Base-by-base conservation (phyloP, 2,113 vertebrate species). In the Cephalopholis sonnerati region DNA sequence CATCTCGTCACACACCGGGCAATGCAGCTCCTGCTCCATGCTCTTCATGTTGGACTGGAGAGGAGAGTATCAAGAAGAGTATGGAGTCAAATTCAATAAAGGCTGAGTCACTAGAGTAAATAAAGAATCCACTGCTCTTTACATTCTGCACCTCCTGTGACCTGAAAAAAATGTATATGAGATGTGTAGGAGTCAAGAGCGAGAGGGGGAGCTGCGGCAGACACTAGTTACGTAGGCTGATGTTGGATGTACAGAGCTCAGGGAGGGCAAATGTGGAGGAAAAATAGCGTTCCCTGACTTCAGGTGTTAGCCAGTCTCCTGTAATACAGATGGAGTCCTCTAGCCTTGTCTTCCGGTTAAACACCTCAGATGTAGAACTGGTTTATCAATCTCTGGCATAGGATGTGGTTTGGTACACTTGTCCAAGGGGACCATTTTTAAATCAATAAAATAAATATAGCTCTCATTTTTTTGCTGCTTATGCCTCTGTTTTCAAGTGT, bases 21-120 rank as follows among this genome's bases (percentile, higher is more conserved):
- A 99, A 39, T 96, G 95, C 85, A 99, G 95, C 88, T 99, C 98
- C 64, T 96, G 94, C 86, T 98, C 98, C 97, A 99, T 98, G 74
- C 97, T 99, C 96, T 98, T 98, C 97, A 99, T 98, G 92, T 97
- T 97, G n/a, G 97, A 97, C 98, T 99, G 92, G 15, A 82, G 74
- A 74, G 74, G 48, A 66, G 59, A 69, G n/a, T 25, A 16, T 44
- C 22, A 25, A 41, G 24, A 61, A 41, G 46, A 41, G 41, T 15
- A 4, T 39, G 41, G 62, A 63, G 41, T 70, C 32, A 64, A n/a
- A 50, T 66, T 66, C 9, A 53, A 64, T 46, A 81, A 72, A 46
- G 57, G 66, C 82, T 89, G 82, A 91, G 70, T 87, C 85, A 90
- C 41, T 55, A 29, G 53, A 83, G 68, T 53, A 70, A 81, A 84